A percentile compares a stretch with the other conserved stretches of the same genome.
phyloP scores from a whole-genome alignment of 1,140 invertebrate species.

The Arctopsyche grandis region DNA sequence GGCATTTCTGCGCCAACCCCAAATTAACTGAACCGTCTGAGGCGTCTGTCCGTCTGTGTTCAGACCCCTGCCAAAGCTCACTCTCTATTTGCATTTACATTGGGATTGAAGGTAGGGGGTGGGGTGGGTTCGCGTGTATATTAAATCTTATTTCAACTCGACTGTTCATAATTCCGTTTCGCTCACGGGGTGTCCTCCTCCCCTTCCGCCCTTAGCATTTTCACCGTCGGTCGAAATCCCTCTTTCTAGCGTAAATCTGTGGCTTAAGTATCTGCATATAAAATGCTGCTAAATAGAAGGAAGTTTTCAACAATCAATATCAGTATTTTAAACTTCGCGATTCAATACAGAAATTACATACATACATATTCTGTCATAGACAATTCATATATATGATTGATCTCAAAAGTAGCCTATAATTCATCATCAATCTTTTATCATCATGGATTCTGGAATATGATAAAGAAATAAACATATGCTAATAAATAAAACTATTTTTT shows the following conservation, averaged over 20 bases:
- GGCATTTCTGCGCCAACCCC: constrained; percentile 60
- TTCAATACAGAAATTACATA: too few relatives aligned
- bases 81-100: constrained; percentile 54
- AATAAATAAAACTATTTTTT: background rate
- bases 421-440: background rate
- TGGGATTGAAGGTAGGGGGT: constrained; percentile 20
- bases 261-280: background rate
- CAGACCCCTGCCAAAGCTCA: background rate
- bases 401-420: background rate
- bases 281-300: background rate
- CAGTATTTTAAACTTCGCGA: background rate
- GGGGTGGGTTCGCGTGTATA: constrained; percentile 50
- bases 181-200: constrained; percentile 37
- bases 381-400: background rate
- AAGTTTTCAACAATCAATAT: background rate
- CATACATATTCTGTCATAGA: background rate
- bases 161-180: constrained; percentile 55
- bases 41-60: constrained; percentile 37
- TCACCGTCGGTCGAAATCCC: background rate
- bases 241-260: background rate
- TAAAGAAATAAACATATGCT: background rate
- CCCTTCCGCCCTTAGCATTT: constrained; percentile 39
- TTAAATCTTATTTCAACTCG: constrained; percentile 56
- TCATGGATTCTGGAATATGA: background rate
- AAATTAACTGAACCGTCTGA: constrained; percentile 50